Evolutionary conservation across 2,888 invertebrate genomes (phyloP).

Genomic region (Gisinianus flammeolus): DNA sequence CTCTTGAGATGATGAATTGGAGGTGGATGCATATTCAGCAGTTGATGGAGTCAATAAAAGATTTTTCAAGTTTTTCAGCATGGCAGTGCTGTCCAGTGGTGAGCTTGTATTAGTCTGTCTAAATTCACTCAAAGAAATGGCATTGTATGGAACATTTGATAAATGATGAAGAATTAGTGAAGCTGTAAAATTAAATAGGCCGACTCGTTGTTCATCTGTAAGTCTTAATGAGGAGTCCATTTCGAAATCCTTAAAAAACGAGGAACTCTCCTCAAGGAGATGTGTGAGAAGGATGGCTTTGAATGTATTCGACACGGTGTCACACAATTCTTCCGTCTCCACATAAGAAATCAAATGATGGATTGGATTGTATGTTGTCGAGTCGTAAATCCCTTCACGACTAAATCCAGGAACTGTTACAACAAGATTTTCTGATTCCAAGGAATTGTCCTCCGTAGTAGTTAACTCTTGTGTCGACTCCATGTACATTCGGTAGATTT

Average conservation of each 20-base stretch:
- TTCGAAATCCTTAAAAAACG: conserved; percentile 39
- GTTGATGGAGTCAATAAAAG: neutral
- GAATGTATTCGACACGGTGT: conserved; percentile 44
- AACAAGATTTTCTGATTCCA: neutral
- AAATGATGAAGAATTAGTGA: conserved; percentile 51
- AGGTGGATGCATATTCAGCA: neutral
- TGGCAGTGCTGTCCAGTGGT: too few species aligned
- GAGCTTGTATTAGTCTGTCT: conserved; percentile 34
- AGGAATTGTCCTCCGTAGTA: neutral
- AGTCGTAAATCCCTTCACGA: conserved; percentile 10
- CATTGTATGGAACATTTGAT: conserved; percentile 56
- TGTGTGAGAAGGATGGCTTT: conserved; percentile 49
- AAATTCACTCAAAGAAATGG: conserved; percentile 54
- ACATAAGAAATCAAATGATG: conserved; percentile 30
- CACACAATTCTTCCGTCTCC: conserved; percentile 28
- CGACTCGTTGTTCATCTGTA: neutral
- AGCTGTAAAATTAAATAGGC: conserved; percentile 44
- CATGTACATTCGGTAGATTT: conserved; percentile 43
- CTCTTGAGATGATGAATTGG: neutral
- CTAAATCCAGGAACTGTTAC: conserved; percentile 25
- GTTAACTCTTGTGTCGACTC: neutral
- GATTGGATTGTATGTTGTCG: neutral
- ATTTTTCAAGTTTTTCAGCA: neutral
- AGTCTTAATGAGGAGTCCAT: neutral
- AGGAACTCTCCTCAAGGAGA: conserved; percentile 46